Base-by-base conservation (phyloP, 2,797 vertebrate species). In the Neosilurus hyrtlii region DNA sequence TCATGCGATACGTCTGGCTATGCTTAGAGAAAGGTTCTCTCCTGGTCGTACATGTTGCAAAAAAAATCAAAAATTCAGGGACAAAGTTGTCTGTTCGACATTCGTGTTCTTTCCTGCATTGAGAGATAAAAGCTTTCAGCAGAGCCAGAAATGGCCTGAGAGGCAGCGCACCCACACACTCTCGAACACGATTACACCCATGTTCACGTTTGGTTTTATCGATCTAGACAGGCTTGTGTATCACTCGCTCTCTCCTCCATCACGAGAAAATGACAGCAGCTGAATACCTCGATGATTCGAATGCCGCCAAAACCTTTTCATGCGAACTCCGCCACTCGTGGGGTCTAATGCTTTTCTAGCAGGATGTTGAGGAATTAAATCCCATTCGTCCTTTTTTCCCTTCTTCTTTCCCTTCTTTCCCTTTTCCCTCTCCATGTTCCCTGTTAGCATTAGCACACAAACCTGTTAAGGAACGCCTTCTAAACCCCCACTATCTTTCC, bases 71-170 rank as follows among this genome's bases (percentile, higher is more conserved):
- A 43, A 43, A 43, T 74, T 80, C 59, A 56, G 22, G 12, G 18
- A 30, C n/a, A 30, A 63, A 72, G 72, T 56, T n/a, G 35, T 79
- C 12, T 54, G 14, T 65, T 84, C 35, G 61, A 22, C 54, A 14
- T 56, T 80, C 73, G 72, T 72, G 30, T 56, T 20, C 61, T 65
- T 84, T 63, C 56, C 22, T 56, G 56, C 26, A 54, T 30, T 72
- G 49, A 79, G 65, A 61, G 76, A 73, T 71, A 79, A 83, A 83
- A 79, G 82, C 75, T 79, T 30, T 83, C 10, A 24, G 20, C 54
- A 9, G 43, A 72, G 43, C 9, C 54, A 54, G 57, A 71, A 72
- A 37, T 20, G 68, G 15, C 57, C 54, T 76, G 66, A 83, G 68
- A 63, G 70, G 56, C 37, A 26, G 65, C 35, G 12, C 35, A 67